Evolutionary conservation across 1,140 invertebrate species (phyloP).

Genomic region (Laupala kohalensis): DNA sequence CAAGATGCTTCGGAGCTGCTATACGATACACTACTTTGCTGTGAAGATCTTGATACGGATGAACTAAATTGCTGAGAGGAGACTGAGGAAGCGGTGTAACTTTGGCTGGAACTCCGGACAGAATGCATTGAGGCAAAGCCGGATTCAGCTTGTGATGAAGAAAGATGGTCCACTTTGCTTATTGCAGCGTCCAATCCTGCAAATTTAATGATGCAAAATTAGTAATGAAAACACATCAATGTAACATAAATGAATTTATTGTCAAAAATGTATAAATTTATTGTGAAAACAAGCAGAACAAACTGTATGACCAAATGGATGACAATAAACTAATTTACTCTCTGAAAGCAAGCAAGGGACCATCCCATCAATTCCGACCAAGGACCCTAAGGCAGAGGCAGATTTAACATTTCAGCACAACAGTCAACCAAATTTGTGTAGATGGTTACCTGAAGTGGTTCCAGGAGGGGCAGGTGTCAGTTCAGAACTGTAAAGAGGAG

Average conservation of each 20-base stretch:
- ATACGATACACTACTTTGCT: conserved; percentile 10
- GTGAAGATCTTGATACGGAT: conserved; percentile 8
- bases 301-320: too few species aligned
- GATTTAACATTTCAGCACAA: too few species aligned
- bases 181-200: conserved; percentile 3
- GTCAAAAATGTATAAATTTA: background rate
- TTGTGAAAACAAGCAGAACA: too few species aligned
- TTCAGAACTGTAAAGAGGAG: conserved; percentile 5
- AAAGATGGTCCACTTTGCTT: conserved; percentile 2
- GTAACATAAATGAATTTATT: background rate
- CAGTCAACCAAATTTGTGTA: too few species aligned
- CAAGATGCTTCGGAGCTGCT: background rate
- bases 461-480: conserved; percentile 7
- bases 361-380: too few species aligned
- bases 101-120: conserved; percentile 40
- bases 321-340: too few species aligned
- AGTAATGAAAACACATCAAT: background rate
- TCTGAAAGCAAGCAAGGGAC: too few species aligned
- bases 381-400: too few species aligned
- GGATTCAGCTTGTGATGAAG: conserved; percentile 29
- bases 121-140: conserved; percentile 62
- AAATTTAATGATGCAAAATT: background rate
- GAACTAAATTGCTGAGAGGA: conserved; percentile 11
- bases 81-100: conserved; percentile 37
- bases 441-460: conserved; percentile 2